Percentiles rank a stretch among this genome's conserved stretches.
These are phyloP conservation scores for Chionodraco myersi DNA, from an alignment of 2,113 vertebrate species.

Conservation along the genomic window DNA sequence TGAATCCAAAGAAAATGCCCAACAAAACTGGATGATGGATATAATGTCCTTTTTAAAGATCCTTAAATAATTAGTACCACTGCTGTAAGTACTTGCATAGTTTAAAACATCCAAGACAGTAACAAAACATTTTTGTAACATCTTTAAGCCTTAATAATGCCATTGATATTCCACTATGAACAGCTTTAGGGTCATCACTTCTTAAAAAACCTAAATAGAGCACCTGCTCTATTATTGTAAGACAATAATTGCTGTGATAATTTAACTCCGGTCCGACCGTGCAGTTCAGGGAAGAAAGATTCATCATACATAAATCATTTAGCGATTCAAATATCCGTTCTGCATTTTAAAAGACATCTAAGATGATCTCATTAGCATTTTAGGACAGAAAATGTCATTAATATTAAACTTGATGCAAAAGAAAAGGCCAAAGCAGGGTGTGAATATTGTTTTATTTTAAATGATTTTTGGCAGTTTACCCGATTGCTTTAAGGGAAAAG, in stretches of 20 bases:
- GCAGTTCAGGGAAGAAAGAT: not conserved
- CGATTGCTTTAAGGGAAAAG: slow-evolving; percentile 22
- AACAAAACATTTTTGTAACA: too few species aligned
- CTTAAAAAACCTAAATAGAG: not conserved
- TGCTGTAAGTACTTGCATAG: not conserved
- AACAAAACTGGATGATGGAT: not conserved
- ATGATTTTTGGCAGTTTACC: slow-evolving; percentile 45
- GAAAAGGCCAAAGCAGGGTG: not conserved
- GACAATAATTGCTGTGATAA: not conserved
- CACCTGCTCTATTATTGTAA: too few species aligned
- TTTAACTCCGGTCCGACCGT: not conserved
- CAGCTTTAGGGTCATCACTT: not conserved
- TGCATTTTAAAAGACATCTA: not conserved
- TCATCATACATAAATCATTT: not conserved
- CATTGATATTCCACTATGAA: not conserved
- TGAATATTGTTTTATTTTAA: slow-evolving; percentile 42
- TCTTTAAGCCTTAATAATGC: too few species aligned
- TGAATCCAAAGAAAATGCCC: not conserved
- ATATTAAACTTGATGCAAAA: not conserved
- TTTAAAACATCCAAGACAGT: too few species aligned
- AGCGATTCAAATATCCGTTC: not conserved
- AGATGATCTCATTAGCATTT: not conserved
- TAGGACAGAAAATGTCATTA: not conserved
- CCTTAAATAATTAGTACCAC: not conserved
- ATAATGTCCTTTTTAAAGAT: not conserved